Percentiles rank a stretch among this genome's conserved stretches.
Evolutionary conservation across 1,140 invertebrate genomes (phyloP).

Genomic region (Popillia japonica): DNA sequence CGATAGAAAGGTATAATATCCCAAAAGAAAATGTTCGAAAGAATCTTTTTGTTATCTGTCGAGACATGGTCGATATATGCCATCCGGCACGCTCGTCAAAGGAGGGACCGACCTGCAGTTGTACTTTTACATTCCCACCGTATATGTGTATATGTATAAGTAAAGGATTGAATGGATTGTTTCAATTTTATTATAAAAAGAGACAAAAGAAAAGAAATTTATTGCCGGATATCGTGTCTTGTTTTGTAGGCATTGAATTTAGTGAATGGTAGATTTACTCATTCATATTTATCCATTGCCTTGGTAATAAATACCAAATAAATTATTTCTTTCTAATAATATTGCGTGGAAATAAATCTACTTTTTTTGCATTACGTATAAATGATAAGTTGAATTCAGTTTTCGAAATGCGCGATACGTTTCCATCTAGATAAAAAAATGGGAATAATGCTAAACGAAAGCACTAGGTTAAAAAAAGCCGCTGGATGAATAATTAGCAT

Average conservation of each 20-base stretch:
- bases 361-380: not conserved
- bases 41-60: conserved; percentile 23
- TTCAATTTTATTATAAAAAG: conserved; percentile 1
- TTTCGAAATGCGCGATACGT: too few species aligned
- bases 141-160: conserved; percentile 1
- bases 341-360: conserved; percentile 1
- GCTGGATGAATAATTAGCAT: too few species aligned
- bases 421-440: too few species aligned
- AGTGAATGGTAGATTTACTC: conserved; percentile 25
- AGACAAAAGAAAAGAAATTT: conserved; percentile 25
- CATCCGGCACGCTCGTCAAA: conserved; percentile 17
- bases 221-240: not conserved
- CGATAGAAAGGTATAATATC: conserved; percentile 17
- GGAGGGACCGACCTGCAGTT: conserved; percentile 17
- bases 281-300: conserved; percentile 20
- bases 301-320: not conserved
- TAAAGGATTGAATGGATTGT: conserved; percentile 22
- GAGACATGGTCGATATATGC: not conserved
- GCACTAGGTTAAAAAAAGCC: too few species aligned
- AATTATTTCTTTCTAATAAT: not conserved
- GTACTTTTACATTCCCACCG: conserved; percentile 9
- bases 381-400: too few species aligned
- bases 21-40: conserved; percentile 4
- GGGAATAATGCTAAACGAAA: too few species aligned
- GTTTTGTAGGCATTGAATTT: not conserved